Conservation (phyloP, 2,888 invertebrate genomes). For the Nycteola revayana region DNA sequence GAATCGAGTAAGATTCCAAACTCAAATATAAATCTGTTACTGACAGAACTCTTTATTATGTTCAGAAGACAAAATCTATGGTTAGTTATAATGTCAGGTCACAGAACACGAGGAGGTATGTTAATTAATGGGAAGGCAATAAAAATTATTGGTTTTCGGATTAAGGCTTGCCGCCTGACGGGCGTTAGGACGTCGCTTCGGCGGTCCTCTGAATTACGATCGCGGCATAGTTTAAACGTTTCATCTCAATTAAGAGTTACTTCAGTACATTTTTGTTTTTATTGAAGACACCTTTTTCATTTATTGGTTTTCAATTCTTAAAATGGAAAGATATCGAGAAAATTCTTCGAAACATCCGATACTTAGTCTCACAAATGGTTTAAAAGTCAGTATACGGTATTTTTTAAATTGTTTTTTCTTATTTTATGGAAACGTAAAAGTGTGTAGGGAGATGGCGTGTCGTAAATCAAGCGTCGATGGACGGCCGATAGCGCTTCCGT, state of each 20-base stretch:
- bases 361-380: background rate
- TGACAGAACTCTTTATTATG: too few species aligned
- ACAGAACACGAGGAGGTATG: background rate
- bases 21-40: too few species aligned
- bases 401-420: slow-evolving; percentile 31
- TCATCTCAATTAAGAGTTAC: slow-evolving; percentile 3
- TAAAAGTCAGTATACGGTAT: slow-evolving; percentile 18
- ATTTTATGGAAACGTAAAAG: slow-evolving; percentile 42
- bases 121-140: background rate
- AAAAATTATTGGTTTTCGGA: background rate
- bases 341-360: too few species aligned
- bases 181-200: too few species aligned
- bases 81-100: too few species aligned
- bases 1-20: too few species aligned
- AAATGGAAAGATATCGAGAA: too few species aligned
- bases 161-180: background rate
- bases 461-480: slow-evolving; percentile 71
- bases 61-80: too few species aligned
- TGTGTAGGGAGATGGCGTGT: slow-evolving; percentile 56
- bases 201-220: background rate
- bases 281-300: background rate
- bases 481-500: slow-evolving; percentile 66
- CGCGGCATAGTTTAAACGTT: background rate
- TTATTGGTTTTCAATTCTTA: too few species aligned
- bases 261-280: slow-evolving; percentile 1